Base-by-base conservation (phyloP, 1,140 invertebrate species). In the Drosophila serrata region DNA sequence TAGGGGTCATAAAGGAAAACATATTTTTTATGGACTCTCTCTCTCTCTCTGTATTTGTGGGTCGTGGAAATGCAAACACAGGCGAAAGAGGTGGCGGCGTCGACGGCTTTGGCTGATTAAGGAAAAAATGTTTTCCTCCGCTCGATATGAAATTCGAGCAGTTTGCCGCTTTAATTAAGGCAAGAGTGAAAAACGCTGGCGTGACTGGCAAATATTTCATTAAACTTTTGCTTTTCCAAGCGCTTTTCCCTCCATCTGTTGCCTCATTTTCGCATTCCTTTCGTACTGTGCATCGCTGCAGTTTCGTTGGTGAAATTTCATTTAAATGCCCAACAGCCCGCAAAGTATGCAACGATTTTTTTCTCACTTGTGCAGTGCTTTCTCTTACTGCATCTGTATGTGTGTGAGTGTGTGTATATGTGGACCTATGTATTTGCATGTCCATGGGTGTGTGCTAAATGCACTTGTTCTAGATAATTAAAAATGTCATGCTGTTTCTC, bases 381-480 rank as follows among this genome's bases (percentile, higher is more conserved):
- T 74, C 27, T 19, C 33, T 22, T 27, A 13, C 24, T 65, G 31
- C 45, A 11, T 2, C 13, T 53, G 17, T 27, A 33, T 45, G 53
- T 56, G 35, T 19, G 40, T 61, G 42, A 22, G 43, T 39, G 39
- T 40, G 19, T 24, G 24, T 24, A 4, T 24, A 4, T 78, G 55
- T 31, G 45, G 6, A 22, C n/a, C 33, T 13, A n/a, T 74, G 40
- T 45, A 24, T 45, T 59, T 40, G 22, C 33, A 46, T 45, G 37
- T 75, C 48, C 35, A 35, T 62, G 43, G 29, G 29, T 46, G 42
- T 86, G 59, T 74, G 74, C 81, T 85, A 86, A 85, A 76, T 85
- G 78, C 68, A 81, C 81, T 85, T 81, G 82, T 81, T 81, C 82
- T 78, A 86, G 82, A 85, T 85, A 85, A 85, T 85, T 85, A 86